Percentiles rank a stretch among this genome's conserved stretches.
Conservation (phyloP, 2,888 invertebrate species). For the Lycophotia porphyrea region DNA sequence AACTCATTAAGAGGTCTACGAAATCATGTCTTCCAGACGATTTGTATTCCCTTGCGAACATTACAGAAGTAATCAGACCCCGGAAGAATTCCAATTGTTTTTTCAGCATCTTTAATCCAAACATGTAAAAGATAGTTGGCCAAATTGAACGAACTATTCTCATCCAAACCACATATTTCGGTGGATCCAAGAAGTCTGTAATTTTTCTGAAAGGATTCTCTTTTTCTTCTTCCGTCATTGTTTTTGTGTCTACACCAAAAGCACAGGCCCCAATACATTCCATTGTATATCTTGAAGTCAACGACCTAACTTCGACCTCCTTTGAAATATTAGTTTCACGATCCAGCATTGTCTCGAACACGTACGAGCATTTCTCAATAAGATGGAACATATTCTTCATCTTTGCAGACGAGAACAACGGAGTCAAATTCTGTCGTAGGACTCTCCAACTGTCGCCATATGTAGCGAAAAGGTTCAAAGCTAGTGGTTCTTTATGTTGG, state of each 20-base stretch:
- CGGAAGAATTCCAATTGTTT: conserved; percentile 52
- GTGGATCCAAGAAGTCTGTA: conserved; percentile 10
- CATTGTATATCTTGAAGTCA: conserved; percentile 60
- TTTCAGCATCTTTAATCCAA: conserved; percentile 30
- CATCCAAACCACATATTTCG: conserved; percentile 10
- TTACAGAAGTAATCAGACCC: conserved; percentile 53
- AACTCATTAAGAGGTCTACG: conserved; percentile 60
- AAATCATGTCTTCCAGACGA: conserved; percentile 64
- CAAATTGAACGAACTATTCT: conserved; percentile 37
- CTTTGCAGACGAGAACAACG: conserved; percentile 65
- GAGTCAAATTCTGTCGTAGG: conserved; percentile 65
- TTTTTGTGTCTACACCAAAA: conserved; percentile 50
- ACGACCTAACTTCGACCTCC: conserved; percentile 39
- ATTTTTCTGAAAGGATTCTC: conserved; percentile 42
- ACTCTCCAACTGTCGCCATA: conserved; percentile 65
- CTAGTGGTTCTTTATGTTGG: conserved; percentile 50
- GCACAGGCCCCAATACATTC: conserved; percentile 61
- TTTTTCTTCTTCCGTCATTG: conserved; percentile 36
- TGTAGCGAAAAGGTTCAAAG: conserved; percentile 56
- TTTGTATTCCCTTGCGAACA: conserved; percentile 56
- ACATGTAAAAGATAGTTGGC: conserved; percentile 47
- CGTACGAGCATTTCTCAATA: conserved; percentile 58
- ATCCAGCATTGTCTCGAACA: conserved; percentile 56
- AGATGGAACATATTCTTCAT: conserved; percentile 68
- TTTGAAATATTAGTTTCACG: conserved; percentile 41